These are phyloP conservation scores for Ceratotherium simum DNA, from an alignment of 2,113 vertebrate genomes.

Conservation along the genomic window DNA sequence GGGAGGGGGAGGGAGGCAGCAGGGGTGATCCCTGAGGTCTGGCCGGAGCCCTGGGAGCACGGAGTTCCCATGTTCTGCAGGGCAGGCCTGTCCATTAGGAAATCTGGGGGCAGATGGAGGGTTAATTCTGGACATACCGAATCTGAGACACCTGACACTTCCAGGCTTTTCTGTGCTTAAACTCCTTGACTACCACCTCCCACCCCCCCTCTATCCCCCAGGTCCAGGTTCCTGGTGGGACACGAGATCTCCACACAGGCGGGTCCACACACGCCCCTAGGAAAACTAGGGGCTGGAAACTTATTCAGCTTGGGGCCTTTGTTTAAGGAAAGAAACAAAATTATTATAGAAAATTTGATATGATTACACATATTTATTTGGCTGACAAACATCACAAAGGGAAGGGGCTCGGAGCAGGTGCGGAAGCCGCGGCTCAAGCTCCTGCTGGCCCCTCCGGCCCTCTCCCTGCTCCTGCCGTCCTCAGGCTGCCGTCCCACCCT, in stretches of 20 bases:
- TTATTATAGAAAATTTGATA: background rate
- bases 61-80: too few relatives aligned
- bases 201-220: too few relatives aligned
- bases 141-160: background rate
- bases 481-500: too few relatives aligned
- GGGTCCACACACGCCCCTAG: background rate
- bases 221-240: background rate
- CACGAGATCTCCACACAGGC: background rate
- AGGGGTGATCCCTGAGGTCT: background rate
- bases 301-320: background rate
- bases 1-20: background rate
- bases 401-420: background rate
- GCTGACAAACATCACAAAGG: background rate
- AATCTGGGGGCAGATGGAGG: background rate
- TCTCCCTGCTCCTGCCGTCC: background rate
- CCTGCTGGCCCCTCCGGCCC: background rate
- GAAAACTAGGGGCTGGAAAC: background rate
- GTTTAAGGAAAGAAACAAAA: slow-evolving; percentile 23
- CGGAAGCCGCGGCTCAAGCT: background rate
- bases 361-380: background rate
- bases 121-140: background rate
- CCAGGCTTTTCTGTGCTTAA: background rate
- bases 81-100: too few relatives aligned
- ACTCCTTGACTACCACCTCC: background rate
- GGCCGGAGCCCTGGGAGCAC: background rate